Conservation (phyloP, 2,797 vertebrate genomes). For the Oryzias dopingdopingensis region DNA sequence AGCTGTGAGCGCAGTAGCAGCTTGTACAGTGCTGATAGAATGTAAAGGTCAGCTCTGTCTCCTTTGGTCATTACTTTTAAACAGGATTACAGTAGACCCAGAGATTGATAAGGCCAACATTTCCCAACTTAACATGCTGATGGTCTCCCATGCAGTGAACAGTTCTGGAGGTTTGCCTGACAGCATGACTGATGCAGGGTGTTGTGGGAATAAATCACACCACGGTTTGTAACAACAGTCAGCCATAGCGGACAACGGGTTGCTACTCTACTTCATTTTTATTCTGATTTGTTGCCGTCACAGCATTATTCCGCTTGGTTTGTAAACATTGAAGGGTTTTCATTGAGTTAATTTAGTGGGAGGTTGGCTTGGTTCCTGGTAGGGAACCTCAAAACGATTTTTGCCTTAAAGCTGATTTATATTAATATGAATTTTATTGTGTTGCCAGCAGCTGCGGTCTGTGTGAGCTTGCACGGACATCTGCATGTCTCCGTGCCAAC, state of each 20-base stretch:
- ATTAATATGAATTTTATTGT: slow-evolving; percentile 4
- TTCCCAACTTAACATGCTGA: slow-evolving; percentile 41
- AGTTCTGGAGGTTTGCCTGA: slow-evolving; percentile 47
- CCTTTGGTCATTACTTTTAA: slow-evolving; percentile 36
- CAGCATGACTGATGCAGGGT: slow-evolving; percentile 54
- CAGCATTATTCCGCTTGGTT: not conserved
- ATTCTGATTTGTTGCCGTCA: not conserved
- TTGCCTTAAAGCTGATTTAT: slow-evolving; percentile 3
- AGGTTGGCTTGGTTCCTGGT: not conserved
- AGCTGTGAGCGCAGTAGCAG: slow-evolving; percentile 29
- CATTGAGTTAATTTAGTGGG: not conserved
- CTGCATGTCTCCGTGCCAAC: slow-evolving; percentile 20
- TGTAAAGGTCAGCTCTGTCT: slow-evolving; percentile 65
- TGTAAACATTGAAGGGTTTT: slow-evolving; percentile 3
- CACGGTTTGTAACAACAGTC: slow-evolving; percentile 12
- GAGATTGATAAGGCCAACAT: slow-evolving; percentile 38
- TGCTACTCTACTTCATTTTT: not conserved
- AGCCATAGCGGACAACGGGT: slow-evolving; percentile 17
- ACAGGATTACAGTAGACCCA: slow-evolving; percentile 26
- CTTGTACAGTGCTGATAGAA: slow-evolving; percentile 53
- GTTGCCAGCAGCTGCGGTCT: slow-evolving; percentile 9
- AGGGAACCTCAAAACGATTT: slow-evolving; percentile 2
- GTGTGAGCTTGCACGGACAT: slow-evolving; percentile 23
- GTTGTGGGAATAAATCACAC: slow-evolving; percentile 34
- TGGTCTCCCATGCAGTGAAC: slow-evolving; percentile 38